Conservation (phyloP, 2,113 vertebrate genomes). For the Pyrgilauda ruficollis region DNA sequence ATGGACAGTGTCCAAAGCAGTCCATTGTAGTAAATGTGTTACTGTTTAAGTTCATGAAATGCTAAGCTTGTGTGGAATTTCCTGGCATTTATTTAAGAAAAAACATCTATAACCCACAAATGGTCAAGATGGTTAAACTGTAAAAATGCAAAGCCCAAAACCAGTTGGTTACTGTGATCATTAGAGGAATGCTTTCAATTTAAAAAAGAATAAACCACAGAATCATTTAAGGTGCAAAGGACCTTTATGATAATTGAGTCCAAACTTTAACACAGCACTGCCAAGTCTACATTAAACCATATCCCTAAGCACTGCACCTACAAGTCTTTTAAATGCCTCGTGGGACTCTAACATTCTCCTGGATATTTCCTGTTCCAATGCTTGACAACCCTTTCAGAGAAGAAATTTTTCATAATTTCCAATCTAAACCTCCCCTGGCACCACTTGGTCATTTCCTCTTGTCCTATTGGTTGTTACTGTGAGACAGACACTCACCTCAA, state of each 20-base stretch:
- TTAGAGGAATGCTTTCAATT: not conserved
- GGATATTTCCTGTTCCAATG: not conserved
- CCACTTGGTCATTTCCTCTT: not conserved
- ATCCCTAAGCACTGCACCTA: not conserved
- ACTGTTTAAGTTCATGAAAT: not conserved
- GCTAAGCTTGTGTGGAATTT: constrained; percentile 35
- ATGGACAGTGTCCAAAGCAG: not conserved
- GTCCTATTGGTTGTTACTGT: not conserved
- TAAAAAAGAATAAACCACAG: not conserved
- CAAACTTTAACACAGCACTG: not conserved
- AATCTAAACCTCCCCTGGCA: not conserved
- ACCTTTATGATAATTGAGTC: not conserved
- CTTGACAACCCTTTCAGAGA: not conserved
- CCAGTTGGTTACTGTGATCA: not conserved
- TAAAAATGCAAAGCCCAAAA: not conserved
- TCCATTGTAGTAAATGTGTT: not conserved
- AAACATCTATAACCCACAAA: not conserved
- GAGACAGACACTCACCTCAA: not conserved
- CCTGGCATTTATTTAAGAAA: constrained; percentile 12
- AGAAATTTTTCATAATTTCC: not conserved
- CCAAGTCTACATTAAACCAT: not conserved
- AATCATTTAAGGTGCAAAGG: not conserved
- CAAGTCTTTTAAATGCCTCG: not conserved
- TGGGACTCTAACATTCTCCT: not conserved
- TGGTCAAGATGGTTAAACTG: not conserved